Evolutionary conservation across 2,113 vertebrate species (phyloP).

Genomic region (Pelecanus crispus): DNA sequence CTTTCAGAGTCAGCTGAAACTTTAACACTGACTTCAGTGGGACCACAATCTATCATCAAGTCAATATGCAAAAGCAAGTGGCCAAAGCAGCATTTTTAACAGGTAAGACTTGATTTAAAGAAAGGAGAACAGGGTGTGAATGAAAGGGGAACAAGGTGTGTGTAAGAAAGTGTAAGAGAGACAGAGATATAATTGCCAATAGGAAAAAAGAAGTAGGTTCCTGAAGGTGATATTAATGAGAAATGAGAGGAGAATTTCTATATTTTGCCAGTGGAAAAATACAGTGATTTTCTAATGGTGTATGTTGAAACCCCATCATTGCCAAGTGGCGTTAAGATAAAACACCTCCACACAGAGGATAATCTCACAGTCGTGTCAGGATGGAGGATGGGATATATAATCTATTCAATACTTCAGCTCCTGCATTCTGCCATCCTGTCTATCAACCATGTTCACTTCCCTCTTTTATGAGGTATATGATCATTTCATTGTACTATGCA

Average conservation of each 20-base stretch:
- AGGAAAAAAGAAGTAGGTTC: background rate
- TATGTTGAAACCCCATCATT: background rate
- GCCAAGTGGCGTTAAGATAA: background rate
- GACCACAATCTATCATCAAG: background rate
- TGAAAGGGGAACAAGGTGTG: background rate
- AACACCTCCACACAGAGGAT: background rate
- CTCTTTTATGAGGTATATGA: constrained; percentile 32
- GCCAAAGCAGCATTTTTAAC: background rate
- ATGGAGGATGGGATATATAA: background rate
- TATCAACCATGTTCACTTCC: background rate
- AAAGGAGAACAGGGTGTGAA: background rate
- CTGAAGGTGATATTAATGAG: background rate
- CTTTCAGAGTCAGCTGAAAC: background rate
- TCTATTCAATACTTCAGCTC: background rate
- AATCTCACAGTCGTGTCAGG: background rate
- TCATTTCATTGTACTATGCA: constrained; percentile 20
- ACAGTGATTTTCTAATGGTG: background rate
- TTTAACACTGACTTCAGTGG: background rate
- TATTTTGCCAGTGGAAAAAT: background rate
- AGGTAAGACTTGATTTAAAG: background rate
- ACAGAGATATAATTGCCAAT: background rate
- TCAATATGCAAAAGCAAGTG: background rate
- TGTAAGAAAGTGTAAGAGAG: background rate
- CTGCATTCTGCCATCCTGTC: background rate
- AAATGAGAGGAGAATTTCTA: background rate